Evolutionary conservation across 2,113 vertebrate species (phyloP).

Genomic region (Oplegnathus fasciatus): DNA sequence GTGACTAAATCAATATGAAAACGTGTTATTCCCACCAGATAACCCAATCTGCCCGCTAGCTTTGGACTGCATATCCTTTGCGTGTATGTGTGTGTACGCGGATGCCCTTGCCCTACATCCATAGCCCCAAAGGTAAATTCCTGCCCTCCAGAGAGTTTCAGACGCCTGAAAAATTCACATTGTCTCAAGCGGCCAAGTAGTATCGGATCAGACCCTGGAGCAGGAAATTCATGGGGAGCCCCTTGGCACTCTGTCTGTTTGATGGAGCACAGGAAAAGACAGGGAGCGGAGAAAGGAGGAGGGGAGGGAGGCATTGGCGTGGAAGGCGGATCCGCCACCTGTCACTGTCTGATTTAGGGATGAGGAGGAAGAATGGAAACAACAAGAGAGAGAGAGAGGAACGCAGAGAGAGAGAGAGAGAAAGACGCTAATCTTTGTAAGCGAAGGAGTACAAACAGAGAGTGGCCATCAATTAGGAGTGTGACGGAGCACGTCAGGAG

Average conservation of each 20-base stretch:
- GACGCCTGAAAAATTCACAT: constrained; percentile 74
- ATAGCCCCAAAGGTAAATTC: constrained; percentile 60
- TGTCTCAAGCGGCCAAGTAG: constrained; percentile 55
- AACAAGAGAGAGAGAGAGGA: constrained; percentile 4
- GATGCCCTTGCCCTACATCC: constrained; percentile 71
- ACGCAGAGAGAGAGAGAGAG: background rate
- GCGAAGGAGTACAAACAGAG: constrained; percentile 21
- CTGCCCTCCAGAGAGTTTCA: constrained; percentile 71
- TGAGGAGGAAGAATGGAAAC: constrained; percentile 42
- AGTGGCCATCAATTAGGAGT: constrained; percentile 57
- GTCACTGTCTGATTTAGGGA: constrained; percentile 68
- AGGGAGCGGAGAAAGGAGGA: constrained; percentile 15
- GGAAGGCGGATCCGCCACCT: constrained; percentile 67
- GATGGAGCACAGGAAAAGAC: constrained; percentile 55
- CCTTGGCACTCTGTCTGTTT: constrained; percentile 60
- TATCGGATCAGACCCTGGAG: constrained; percentile 61
- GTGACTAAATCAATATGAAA: constrained; percentile 56
- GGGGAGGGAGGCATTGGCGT: constrained; percentile 34
- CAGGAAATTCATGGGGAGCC: constrained; percentile 71
- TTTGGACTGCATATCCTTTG: background rate
- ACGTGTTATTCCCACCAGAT: constrained; percentile 37
- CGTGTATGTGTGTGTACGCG: constrained; percentile 11
- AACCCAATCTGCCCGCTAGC: constrained; percentile 39
- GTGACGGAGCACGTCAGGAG: constrained; percentile 52
- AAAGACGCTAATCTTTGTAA: background rate